Conservation (phyloP, 1,140 invertebrate species). For the Drosophila arawakana region DNA sequence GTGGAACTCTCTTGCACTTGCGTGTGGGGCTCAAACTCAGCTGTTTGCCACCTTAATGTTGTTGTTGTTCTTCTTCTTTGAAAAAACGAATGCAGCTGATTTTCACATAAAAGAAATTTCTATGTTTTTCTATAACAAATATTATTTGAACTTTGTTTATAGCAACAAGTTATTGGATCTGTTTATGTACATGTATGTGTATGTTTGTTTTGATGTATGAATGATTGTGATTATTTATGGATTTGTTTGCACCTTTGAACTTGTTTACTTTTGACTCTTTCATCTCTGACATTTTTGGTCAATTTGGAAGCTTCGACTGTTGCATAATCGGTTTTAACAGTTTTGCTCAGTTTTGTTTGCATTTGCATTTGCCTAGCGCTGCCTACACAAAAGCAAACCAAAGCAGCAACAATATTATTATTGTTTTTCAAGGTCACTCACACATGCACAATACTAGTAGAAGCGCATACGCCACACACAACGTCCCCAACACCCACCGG, state of each 20-base stretch:
- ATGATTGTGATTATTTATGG: neutral
- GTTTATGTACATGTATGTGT: neutral
- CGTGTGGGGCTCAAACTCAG: slow-evolving; percentile 52
- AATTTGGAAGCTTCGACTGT: slow-evolving; percentile 43
- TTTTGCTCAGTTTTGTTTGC: slow-evolving; percentile 74
- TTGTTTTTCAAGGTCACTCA: slow-evolving; percentile 77
- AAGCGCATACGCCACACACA: slow-evolving; percentile 5
- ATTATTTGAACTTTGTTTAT: neutral
- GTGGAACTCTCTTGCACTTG: slow-evolving; percentile 48
- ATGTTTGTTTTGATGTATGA: neutral
- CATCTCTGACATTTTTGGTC: slow-evolving; percentile 36
- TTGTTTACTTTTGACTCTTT: slow-evolving; percentile 24
- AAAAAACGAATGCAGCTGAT: slow-evolving; percentile 41
- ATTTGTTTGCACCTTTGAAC: slow-evolving; percentile 4
- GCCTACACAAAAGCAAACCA: slow-evolving; percentile 43
- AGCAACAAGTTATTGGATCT: slow-evolving; percentile 7
- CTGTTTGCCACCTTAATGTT: slow-evolving; percentile 26
- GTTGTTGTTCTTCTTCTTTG: slow-evolving; percentile 17
- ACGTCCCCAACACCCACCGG: slow-evolving; percentile 43
- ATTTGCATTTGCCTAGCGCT: slow-evolving; percentile 69
- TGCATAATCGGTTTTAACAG: slow-evolving; percentile 76
- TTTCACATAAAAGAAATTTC: slow-evolving; percentile 31
- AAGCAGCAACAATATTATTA: slow-evolving; percentile 65
- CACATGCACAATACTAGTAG: slow-evolving; percentile 35
- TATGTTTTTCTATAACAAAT: neutral